phyloP scores from a whole-genome alignment of 1,140 invertebrate genomes.

The Phymorhynchus buccinoides region DNA sequence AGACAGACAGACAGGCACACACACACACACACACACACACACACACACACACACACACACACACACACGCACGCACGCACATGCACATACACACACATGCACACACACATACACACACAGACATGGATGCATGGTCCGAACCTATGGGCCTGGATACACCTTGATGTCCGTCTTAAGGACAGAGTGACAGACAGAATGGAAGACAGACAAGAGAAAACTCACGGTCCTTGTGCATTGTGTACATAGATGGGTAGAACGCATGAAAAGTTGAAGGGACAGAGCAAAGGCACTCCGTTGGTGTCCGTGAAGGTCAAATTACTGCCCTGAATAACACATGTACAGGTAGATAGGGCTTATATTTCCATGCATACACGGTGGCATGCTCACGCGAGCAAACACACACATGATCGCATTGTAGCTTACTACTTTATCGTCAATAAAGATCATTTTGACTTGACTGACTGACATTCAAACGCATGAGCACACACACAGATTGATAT shows the following conservation, averaged over 20 bases:
- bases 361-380: no score
- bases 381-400: no score
- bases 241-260: neutral
- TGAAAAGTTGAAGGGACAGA: conserved; percentile 3
- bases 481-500: neutral
- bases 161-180: neutral
- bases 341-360: no score
- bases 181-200: neutral
- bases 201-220: neutral
- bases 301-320: neutral
- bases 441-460: no score
- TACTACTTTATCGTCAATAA: no score
- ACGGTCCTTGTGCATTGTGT: neutral
- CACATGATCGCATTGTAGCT: no score
- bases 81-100: neutral
- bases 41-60: neutral
- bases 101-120: conserved; percentile 4
- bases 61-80: neutral
- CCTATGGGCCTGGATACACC: no score
- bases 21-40: neutral
- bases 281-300: neutral
- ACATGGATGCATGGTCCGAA: neutral
- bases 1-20: no score
- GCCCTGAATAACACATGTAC: neutral
- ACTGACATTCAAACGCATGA: neutral